Conservation (phyloP, 2,797 vertebrate species). For the Furcifer pardalis region DNA sequence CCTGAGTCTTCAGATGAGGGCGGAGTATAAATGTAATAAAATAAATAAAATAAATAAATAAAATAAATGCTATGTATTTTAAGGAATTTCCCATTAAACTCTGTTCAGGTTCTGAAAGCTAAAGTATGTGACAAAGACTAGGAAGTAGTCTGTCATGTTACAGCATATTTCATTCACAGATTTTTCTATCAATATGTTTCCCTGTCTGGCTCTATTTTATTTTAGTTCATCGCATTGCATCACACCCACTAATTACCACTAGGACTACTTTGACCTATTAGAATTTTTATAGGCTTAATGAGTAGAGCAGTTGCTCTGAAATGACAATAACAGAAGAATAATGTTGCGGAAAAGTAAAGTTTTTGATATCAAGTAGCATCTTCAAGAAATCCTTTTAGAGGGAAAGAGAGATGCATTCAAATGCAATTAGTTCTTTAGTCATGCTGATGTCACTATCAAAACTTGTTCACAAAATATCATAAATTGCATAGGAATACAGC, state of each 20-base stretch:
- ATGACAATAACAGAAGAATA: neutral
- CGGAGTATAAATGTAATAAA: too few relatives aligned
- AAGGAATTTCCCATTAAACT: neutral
- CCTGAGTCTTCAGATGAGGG: too few relatives aligned
- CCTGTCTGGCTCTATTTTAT: neutral
- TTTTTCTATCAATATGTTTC: neutral
- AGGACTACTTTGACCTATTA: neutral
- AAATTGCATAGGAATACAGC: neutral
- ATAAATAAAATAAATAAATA: too few relatives aligned
- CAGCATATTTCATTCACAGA: neutral
- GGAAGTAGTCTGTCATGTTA: neutral
- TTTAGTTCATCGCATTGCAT: neutral
- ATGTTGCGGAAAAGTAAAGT: neutral
- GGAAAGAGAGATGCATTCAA: neutral
- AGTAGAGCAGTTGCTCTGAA: constrained; percentile 1
- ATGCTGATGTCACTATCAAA: neutral
- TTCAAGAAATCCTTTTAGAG: neutral
- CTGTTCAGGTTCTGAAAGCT: neutral
- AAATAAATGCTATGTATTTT: neutral
- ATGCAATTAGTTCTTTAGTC: neutral
- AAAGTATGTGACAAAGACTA: neutral
- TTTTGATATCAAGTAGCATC: neutral
- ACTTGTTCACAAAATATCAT: neutral
- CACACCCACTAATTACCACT: neutral
- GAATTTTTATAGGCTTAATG: neutral